phyloP scores from a whole-genome alignment of 2,113 vertebrate genomes.

The Sylvietta virens region DNA sequence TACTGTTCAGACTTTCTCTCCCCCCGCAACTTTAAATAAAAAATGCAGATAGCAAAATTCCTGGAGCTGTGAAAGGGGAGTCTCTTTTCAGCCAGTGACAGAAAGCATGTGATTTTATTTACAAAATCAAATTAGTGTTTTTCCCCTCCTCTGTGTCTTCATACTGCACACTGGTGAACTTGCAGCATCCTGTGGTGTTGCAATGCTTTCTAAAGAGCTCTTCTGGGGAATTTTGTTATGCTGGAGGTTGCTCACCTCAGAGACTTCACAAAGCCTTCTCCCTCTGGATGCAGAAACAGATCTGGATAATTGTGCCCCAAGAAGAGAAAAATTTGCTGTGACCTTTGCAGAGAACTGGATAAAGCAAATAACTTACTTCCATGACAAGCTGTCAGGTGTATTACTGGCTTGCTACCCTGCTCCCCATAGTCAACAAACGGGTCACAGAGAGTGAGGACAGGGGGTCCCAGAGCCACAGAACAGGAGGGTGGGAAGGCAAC shows the following conservation, averaged over 20 bases:
- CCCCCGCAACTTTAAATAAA: neutral
- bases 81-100: neutral
- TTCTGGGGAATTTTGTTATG: neutral
- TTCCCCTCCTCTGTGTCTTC: neutral
- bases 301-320: neutral
- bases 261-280: neutral
- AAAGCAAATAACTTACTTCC: neutral
- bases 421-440: neutral
- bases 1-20: neutral
- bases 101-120: slow-evolving; percentile 10
- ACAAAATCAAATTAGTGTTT: neutral
- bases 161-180: neutral
- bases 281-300: neutral
- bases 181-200: neutral
- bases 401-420: neutral
- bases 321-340: neutral
- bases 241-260: neutral
- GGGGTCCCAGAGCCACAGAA: neutral
- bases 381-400: neutral
- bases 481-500: neutral
- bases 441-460: neutral
- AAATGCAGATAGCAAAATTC: slow-evolving; percentile 12
- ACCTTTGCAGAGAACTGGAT: neutral
- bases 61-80: slow-evolving; percentile 2
- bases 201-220: neutral